phyloP scores from a whole-genome alignment of 1,140 invertebrate genomes.

The Aphidius gifuensis region DNA sequence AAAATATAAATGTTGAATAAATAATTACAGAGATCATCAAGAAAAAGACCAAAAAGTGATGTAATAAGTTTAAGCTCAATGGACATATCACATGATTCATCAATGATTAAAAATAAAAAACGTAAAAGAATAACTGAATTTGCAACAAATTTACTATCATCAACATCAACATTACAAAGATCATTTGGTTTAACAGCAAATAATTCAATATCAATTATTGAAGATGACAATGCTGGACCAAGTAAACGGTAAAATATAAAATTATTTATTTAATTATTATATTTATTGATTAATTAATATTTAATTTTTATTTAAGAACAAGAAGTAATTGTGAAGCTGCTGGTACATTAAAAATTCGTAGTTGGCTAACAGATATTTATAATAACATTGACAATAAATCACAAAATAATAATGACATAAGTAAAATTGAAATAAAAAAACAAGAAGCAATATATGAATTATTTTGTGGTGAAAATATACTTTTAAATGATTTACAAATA shows the following conservation, averaged over 20 bases:
- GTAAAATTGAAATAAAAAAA: conserved; percentile 39
- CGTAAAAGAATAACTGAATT: conserved; percentile 48
- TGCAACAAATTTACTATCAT: conserved; percentile 43
- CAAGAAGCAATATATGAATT: conserved; percentile 58
- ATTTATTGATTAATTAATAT: neutral
- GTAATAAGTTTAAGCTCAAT: conserved; percentile 45
- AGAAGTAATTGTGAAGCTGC: conserved; percentile 30
- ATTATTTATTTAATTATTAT: neutral
- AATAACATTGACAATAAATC: conserved; percentile 18
- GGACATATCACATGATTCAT: conserved; percentile 45
- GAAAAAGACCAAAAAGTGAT: conserved; percentile 48
- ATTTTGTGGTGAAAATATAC: conserved; percentile 57
- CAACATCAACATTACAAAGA: conserved; percentile 36
- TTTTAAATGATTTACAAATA: conserved; percentile 55
- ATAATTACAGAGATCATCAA: conserved; percentile 44
- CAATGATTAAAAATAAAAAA: conserved; percentile 43
- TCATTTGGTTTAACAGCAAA: conserved; percentile 37
- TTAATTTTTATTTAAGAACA: conserved; percentile 22
- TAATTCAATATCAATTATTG: conserved; percentile 37
- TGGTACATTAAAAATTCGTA: conserved; percentile 38
- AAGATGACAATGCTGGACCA: conserved; percentile 33
- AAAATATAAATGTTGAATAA: neutral
- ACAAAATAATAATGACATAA: conserved; percentile 28
- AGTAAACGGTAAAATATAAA: conserved; percentile 32
- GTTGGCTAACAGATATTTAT: conserved; percentile 45